Percentiles rank a stretch among this genome's conserved stretches.
Evolutionary conservation across 2,113 vertebrate genomes (phyloP).

Genomic region (Myrmecobius fasciatus): DNA sequence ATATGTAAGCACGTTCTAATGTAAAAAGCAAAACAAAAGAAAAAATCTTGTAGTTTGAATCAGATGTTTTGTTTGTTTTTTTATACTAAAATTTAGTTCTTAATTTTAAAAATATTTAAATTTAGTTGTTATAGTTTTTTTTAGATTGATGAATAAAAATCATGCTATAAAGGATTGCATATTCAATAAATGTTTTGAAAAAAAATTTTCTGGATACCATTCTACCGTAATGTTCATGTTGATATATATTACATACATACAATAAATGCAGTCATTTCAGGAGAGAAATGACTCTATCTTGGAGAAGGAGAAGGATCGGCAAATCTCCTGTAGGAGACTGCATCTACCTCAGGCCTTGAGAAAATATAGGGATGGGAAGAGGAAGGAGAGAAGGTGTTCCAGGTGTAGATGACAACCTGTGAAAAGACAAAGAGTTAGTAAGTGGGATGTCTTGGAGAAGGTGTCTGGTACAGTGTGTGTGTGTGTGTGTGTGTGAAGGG

Average conservation of each 20-base stretch:
- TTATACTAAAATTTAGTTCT: neutral
- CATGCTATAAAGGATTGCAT: neutral
- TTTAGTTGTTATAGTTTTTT: neutral
- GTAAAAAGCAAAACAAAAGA: neutral
- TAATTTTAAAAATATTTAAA: neutral
- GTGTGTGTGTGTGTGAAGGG: no score
- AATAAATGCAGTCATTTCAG: neutral
- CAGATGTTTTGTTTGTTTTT: neutral
- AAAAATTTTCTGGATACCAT: neutral
- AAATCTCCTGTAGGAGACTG: neutral
- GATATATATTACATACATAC: neutral
- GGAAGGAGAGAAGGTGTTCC: no score
- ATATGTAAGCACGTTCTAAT: neutral
- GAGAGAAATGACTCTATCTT: neutral
- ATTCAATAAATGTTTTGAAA: neutral
- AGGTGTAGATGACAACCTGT: no score
- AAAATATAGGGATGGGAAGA: neutral
- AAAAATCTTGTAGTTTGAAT: neutral
- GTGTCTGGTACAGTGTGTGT: neutral
- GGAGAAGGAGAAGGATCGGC: neutral
- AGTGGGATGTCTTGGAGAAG: neutral
- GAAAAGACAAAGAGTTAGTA: neutral
- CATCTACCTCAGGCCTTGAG: no score
- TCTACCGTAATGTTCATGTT: neutral
- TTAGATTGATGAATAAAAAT: neutral